Percentiles rank a stretch among this genome's conserved stretches.
Conservation (phyloP, 2,113 vertebrate species). For the Hippocampus comes region DNA sequence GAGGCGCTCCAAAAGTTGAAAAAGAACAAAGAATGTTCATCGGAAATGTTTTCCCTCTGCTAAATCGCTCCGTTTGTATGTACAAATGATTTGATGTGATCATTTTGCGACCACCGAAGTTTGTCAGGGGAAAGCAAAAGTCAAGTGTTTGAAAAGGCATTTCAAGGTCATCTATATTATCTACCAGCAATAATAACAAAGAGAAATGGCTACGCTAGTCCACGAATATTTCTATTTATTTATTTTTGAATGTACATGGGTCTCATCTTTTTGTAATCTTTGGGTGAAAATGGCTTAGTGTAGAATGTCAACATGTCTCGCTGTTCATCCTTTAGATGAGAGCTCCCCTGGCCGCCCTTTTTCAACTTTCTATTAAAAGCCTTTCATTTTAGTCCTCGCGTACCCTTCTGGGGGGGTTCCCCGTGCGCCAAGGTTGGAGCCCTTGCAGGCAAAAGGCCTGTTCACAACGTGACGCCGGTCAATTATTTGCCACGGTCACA, state of each 20-base stretch:
- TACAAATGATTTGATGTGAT: slow-evolving; percentile 52
- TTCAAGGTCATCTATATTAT: slow-evolving; percentile 74
- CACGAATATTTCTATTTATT: slow-evolving; percentile 69
- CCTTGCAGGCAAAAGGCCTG: too few species aligned
- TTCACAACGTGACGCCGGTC: too few species aligned
- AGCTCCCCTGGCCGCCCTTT: slow-evolving; percentile 63
- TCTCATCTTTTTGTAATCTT: slow-evolving; percentile 42
- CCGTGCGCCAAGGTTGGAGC: background rate
- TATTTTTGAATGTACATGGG: slow-evolving; percentile 58
- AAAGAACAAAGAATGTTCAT: slow-evolving; percentile 53
- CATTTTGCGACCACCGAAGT: slow-evolving; percentile 43
- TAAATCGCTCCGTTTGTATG: slow-evolving; percentile 41
- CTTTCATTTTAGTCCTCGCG: background rate
- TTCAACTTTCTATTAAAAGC: slow-evolving; percentile 70
- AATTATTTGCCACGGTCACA: background rate
- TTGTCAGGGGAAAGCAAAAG: slow-evolving; percentile 42
- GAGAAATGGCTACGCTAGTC: slow-evolving; percentile 66
- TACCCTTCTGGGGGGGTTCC: background rate
- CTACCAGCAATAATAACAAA: slow-evolving; percentile 73
- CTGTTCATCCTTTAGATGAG: slow-evolving; percentile 57
- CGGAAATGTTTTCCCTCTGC: slow-evolving; percentile 44
- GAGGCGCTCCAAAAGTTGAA: slow-evolving; percentile 25
- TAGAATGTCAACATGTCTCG: slow-evolving; percentile 53
- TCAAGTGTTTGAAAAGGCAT: slow-evolving; percentile 53
- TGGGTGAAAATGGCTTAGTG: slow-evolving; percentile 56